Base-by-base conservation (phyloP, 1,140 invertebrate genomes). In the Papilio machaon region DNA sequence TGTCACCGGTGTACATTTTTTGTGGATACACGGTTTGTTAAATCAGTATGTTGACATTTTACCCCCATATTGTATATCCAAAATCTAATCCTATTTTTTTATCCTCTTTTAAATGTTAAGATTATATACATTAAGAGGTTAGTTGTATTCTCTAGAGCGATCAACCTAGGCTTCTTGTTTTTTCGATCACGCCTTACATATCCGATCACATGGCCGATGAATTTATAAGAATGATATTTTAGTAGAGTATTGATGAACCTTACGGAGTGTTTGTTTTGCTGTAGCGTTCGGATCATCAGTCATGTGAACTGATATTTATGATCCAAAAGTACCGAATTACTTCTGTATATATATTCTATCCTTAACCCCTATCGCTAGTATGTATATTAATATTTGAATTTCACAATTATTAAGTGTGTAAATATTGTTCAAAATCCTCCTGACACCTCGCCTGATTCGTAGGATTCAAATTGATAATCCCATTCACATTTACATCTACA, bases 1-100 rank as follows among this genome's bases (percentile, higher is more conserved):
- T 70, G 64, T 38, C 64, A 70, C 13, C 64, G 64, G 23, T 15
- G 23, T 38, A 38, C 30, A 70, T 70, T 30, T 30, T 67, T 67
- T 30, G 23, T 70, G 30, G 70, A 70, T 73, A 35, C 46, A 78
- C 79, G 81, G 52, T 67, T 58, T 80, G 80, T 83, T 80, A 80
- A 86, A 86, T 82, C 58, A 82, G 77, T 82, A 67, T 81, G 82
- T 75, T 80, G 82, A 67, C 85, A 82, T 82, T 84, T 82, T 84
- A 82, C 82, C 73, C 49, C 86, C 88, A 88, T 35, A 86, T 91
- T 90, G 85, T 93, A 94, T 92, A 94, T 92, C 92, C 92, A 93
- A 94, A 90, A 86, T 94, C 92, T 94, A 92, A 92, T 94, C 92
- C 92, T 94, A 94, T 94, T 94, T 94, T 94, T 94, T 94, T 93